Evolutionary conservation across 2,113 vertebrate genomes (phyloP), one percentile per base, ranked within the genome.

Genomic region (Ochotona princeps): DNA sequence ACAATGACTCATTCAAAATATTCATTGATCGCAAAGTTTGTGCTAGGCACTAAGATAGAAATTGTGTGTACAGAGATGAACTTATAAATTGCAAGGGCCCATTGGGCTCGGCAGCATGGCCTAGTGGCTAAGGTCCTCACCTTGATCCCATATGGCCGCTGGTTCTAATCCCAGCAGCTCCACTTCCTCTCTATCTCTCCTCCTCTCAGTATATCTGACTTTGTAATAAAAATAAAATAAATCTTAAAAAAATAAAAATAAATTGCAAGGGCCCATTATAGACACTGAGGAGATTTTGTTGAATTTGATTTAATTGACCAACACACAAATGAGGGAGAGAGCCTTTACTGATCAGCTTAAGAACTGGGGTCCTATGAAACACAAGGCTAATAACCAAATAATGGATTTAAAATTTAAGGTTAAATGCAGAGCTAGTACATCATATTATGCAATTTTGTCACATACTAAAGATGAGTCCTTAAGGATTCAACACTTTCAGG

Each of bases 401-500:
- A 96, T 17, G 13, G 70, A 95, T 78, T 69, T 92, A 94, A 93
- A 94, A 93, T 93, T 63, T 95, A 92, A 95, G 79, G 97, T 97
- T 92, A 94, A 96, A 86, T 93, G 38, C 61, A 86, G 85, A 95
- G 30, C 93, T 97, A 78, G 81, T 91, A 87, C 4, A 61, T 17
- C 63, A 47, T 38, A 61, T 78, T 91, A 93, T 94, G 95, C 79
- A 96, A 96, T 63, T 96, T 95, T 44, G 54, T 94, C 84, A 73
- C 91, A 91, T 94, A 97, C 93, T 84, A 90, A 95, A 92, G 76
- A 94, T 51, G 91, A 87, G 57, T 81, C 92, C 81, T 92, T 96
- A 96, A 97, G 65, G 75, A 97, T 95, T 96, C 92, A 84, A 20
- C 63, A 94, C 96, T 95, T 96, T 97, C 91, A 97, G 97, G 97